Evolutionary conservation across 1,140 invertebrate genomes (phyloP).

Genomic region (Drosophila tani): DNA sequence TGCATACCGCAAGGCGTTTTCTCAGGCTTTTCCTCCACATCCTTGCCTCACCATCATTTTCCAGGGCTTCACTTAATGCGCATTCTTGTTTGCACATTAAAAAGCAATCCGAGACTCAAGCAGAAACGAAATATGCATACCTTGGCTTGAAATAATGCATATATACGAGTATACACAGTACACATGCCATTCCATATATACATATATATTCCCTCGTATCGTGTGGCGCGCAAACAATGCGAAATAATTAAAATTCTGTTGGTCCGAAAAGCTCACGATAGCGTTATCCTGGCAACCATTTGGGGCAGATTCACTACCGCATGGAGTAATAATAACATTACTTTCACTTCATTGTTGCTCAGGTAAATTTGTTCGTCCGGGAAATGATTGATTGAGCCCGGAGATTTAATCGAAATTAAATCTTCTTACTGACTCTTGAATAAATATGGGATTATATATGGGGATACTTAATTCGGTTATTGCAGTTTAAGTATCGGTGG

Average conservation of each 20-base stretch:
- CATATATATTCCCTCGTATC: not conserved
- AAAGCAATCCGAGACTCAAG: constrained; percentile 49
- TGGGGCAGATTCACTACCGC: constrained; percentile 32
- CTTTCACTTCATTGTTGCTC: constrained; percentile 31
- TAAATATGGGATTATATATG: not conserved
- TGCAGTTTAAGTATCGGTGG: too few relatives aligned
- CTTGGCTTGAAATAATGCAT: constrained; percentile 3
- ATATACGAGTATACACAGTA: not conserved
- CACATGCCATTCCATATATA: not conserved
- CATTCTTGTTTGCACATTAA: constrained; percentile 62
- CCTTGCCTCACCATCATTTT: not conserved
- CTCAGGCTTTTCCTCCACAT: not conserved
- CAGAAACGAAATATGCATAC: constrained; percentile 38
- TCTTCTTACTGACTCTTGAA: not conserved
- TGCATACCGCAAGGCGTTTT: constrained; percentile 34
- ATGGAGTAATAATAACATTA: constrained; percentile 41
- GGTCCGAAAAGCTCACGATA: constrained; percentile 18
- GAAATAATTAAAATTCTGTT: constrained; percentile 62
- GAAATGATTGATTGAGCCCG: constrained; percentile 23
- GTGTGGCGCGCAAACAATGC: constrained; percentile 36
- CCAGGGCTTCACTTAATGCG: constrained; percentile 51
- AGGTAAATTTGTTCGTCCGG: constrained; percentile 15
- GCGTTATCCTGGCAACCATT: constrained; percentile 33
- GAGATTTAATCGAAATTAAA: constrained; percentile 15
- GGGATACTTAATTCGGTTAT: not conserved